Evolutionary conservation across 2,888 invertebrate species (phyloP).

Genomic region (Anoplius nigerrimus): DNA sequence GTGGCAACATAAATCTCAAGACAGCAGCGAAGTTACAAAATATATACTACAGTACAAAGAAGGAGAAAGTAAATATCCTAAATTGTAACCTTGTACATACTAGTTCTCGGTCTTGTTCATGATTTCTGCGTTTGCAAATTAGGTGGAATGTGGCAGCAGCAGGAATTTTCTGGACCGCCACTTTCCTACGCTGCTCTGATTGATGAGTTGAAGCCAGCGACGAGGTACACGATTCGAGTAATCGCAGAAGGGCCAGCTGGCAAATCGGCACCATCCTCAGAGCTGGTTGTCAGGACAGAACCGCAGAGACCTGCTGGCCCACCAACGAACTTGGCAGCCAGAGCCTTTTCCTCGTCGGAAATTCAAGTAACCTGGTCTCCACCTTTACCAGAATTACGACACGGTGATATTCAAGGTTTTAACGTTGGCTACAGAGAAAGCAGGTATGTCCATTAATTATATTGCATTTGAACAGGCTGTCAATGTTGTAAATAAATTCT

Average conservation of each 20-base stretch:
- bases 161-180: slow-evolving; percentile 81
- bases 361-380: slow-evolving; percentile 85
- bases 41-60: slow-evolving; percentile 83
- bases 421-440: slow-evolving; percentile 82
- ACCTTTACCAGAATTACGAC: slow-evolving; percentile 81
- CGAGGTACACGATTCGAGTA: slow-evolving; percentile 82
- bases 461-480: neutral
- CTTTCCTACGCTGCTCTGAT: slow-evolving; percentile 80
- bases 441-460: slow-evolving; percentile 61
- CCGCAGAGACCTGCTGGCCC: slow-evolving; percentile 84
- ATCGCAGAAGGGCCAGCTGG: slow-evolving; percentile 86
- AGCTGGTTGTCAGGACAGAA: slow-evolving; percentile 81
- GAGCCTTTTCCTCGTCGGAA: slow-evolving; percentile 84
- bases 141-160: slow-evolving; percentile 80
- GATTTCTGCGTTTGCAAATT: neutral
- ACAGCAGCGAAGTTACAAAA: slow-evolving; percentile 83
- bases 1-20: slow-evolving; percentile 84
- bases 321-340: slow-evolving; percentile 81
- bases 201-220: slow-evolving; percentile 83
- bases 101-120: neutral
- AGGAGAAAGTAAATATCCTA: slow-evolving; percentile 77
- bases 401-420: slow-evolving; percentile 86
- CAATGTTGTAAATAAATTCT: neutral
- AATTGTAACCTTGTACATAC: neutral
- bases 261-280: slow-evolving; percentile 81